Evolutionary conservation across 2,888 invertebrate genomes (phyloP).

Genomic region (Trissolcus brochymenae): DNA sequence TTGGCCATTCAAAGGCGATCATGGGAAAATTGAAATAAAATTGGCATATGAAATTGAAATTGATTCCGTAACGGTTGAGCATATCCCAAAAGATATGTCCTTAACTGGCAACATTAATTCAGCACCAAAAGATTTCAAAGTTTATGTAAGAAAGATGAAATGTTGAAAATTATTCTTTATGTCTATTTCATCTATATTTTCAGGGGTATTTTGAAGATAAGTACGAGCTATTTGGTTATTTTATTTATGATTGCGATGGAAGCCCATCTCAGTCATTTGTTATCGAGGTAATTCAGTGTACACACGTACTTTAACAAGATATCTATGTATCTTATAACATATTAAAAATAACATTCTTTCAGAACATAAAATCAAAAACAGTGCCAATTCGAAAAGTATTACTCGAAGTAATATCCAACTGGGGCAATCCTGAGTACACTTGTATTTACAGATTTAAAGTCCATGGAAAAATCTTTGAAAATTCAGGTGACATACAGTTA

Average conservation of each 20-base stretch:
- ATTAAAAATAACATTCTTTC: background rate
- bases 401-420: constrained; percentile 67
- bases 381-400: constrained; percentile 63
- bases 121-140: constrained; percentile 78
- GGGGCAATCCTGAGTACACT: constrained; percentile 67
- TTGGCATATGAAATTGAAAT: constrained; percentile 75
- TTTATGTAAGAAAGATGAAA: constrained; percentile 61
- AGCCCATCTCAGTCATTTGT: constrained; percentile 64
- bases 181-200: background rate
- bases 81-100: constrained; percentile 78
- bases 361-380: constrained; percentile 60
- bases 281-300: constrained; percentile 56
- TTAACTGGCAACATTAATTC: constrained; percentile 78
- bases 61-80: constrained; percentile 79
- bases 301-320: constrained; percentile 16
- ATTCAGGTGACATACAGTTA: background rate
- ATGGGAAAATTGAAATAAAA: constrained; percentile 74
- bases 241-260: constrained; percentile 63
- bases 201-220: constrained; percentile 60
- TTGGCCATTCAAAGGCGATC: constrained; percentile 80
- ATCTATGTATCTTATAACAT: background rate
- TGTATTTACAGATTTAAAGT: constrained; percentile 69
- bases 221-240: constrained; percentile 60
- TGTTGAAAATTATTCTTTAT: background rate
- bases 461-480: constrained; percentile 63